These are phyloP conservation scores for Ciconia stormi DNA, from an alignment of 2,113 vertebrate genomes.

Conservation along the genomic window DNA sequence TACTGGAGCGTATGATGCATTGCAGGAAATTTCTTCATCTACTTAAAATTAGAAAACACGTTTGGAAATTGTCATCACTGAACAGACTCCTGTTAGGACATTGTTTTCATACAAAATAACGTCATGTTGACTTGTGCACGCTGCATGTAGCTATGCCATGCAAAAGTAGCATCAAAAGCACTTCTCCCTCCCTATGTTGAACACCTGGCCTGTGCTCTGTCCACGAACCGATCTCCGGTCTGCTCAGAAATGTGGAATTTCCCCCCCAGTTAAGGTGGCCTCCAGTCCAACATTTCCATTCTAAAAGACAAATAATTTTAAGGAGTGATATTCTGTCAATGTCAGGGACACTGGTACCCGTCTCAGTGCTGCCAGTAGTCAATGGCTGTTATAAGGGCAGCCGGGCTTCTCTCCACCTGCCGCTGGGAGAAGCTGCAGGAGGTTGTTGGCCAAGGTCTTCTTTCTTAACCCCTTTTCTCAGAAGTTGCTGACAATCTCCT, in stretches of 20 bases:
- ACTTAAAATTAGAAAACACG: neutral
- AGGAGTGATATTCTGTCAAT: neutral
- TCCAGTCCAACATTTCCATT: neutral
- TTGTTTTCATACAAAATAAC: neutral
- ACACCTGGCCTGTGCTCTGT: neutral
- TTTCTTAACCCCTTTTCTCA: neutral
- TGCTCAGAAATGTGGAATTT: neutral
- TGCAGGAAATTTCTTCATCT: neutral
- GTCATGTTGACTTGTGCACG: neutral
- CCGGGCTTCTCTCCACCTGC: neutral
- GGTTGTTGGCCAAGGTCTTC: neutral
- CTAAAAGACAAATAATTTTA: neutral
- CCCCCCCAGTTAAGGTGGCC: too few relatives aligned
- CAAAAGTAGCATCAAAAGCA: neutral
- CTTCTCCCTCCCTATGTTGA: neutral
- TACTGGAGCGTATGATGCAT: too few relatives aligned
- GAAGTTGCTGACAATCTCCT: neutral
- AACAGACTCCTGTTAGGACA: neutral
- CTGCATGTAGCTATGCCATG: too few relatives aligned
- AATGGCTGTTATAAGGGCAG: neutral
- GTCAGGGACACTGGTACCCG: neutral
- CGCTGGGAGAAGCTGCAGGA: neutral
- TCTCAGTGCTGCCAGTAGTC: neutral
- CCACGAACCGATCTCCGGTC: fast-evolving
- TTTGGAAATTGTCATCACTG: neutral